Evolutionary conservation across 2,797 vertebrate genomes (phyloP).

Genomic region (Rhinichthys osculus): DNA sequence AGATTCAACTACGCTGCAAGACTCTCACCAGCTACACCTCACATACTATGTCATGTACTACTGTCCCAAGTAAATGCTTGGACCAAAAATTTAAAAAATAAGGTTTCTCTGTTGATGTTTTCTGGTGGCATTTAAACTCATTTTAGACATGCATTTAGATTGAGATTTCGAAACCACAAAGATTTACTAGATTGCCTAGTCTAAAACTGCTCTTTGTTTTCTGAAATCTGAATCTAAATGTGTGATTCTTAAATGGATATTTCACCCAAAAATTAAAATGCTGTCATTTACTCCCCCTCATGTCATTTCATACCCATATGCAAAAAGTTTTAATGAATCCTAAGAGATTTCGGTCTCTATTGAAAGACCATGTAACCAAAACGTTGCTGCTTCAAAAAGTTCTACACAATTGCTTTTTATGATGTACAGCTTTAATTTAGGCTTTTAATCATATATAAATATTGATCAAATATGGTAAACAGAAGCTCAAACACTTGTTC

Average conservation of each 20-base stretch:
- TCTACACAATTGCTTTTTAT: not conserved
- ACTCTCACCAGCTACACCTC: conserved; percentile 35
- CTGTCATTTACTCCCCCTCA: not conserved
- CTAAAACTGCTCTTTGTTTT: not conserved
- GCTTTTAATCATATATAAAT: not conserved
- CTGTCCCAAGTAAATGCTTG: conserved; percentile 59
- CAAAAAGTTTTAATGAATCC: not conserved
- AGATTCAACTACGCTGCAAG: conserved; percentile 54
- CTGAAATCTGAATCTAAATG: not conserved
- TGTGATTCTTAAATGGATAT: not conserved
- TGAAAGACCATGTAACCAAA: not conserved
- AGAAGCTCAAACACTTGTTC: not conserved
- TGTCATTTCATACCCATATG: not conserved
- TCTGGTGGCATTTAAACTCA: not conserved
- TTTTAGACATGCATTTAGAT: not conserved
- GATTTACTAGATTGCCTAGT: not conserved
- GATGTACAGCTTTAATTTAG: not conserved
- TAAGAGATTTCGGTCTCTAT: not conserved
- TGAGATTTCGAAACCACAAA: not conserved
- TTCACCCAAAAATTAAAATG: not conserved
- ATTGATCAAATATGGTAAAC: not conserved
- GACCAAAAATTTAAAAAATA: conserved; percentile 53
- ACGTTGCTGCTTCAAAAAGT: not conserved
- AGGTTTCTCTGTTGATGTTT: conserved; percentile 15
- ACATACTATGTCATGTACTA: conserved; percentile 54